Base-by-base conservation (phyloP, 1,140 invertebrate genomes). In the Ceratosolen fusciceps region DNA sequence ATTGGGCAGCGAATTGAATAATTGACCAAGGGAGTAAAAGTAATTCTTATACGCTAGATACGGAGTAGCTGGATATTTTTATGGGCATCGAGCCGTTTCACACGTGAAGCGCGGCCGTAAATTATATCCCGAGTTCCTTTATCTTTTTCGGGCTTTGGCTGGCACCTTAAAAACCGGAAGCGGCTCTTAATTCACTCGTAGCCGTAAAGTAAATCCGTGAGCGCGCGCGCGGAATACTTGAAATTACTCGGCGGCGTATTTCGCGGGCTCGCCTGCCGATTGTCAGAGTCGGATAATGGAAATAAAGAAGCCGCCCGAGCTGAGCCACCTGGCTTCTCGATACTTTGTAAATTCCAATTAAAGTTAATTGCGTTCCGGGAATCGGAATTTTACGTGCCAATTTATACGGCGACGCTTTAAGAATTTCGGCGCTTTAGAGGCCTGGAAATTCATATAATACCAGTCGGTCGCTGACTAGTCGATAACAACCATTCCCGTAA, bases 101-200 rank as follows among this genome's bases (percentile, higher is more conserved):
- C 8, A 67, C 24, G 29, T 29, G 43, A 34, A 67, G 12, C n/a
- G 29, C 49, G 60, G 37, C 58, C 16, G 19, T 58, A n/a, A 78
- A 52, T 78, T 78, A 78, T 58, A 65, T 78, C 16, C 43, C 24
- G 39, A 73, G 43, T 52, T 65, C 56, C 31, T 52, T 34, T 56
- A 24, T 14, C 34, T 5, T 76, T 37, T 37, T 52, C 8, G 21
- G 2, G 14, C 58, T 10, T 47, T 39, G 19, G 58, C 71, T 77
- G 26, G 72, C 54, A 74, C 34, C 58, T 39, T 12, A n/a, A n/a
- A n/a, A n/a, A n/a, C n/a, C n/a, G n/a, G 29, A 73, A 31, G 43
- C 34, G 12, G 65, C 49, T 12, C 47, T 39, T 65, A 67, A 65
- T 65, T 52, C 26, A 24, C 34, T 62, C 74, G 60, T 58, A n/a